Percentiles rank a stretch among this genome's conserved stretches.
These are phyloP conservation scores for Phalera bucephala DNA, from an alignment of 2,888 invertebrate species.

Conservation along the genomic window DNA sequence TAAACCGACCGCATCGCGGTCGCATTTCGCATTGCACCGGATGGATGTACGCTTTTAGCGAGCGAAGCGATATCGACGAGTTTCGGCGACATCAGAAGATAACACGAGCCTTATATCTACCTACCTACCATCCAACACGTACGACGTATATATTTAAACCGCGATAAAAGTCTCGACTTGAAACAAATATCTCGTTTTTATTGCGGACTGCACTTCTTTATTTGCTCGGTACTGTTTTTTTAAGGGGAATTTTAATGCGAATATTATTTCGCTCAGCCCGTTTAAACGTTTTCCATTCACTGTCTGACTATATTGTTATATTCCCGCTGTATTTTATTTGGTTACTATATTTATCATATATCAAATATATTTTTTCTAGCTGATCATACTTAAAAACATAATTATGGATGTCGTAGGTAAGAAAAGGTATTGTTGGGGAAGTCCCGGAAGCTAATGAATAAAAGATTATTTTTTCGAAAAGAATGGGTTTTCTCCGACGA, in stretches of 20 bases:
- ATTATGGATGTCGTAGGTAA: no score
- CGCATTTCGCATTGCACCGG: constrained; percentile 38
- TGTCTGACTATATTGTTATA: no score
- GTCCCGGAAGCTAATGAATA: no score
- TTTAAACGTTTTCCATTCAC: background rate
- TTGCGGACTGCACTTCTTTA: constrained; percentile 28
- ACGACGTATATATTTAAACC: constrained; percentile 13
- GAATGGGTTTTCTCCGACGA: no score
- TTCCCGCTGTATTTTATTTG: no score
- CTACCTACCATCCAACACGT: constrained; percentile 14
- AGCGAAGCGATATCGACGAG: constrained; percentile 24
- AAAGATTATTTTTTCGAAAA: no score
- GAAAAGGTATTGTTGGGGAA: no score
- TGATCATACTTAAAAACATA: no score
- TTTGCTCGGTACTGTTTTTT: constrained; percentile 13
- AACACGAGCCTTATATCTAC: constrained; percentile 12
- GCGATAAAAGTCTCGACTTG: constrained; percentile 23
- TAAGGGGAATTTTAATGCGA: constrained; percentile 19
- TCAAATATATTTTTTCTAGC: no score
- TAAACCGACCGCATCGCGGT: constrained; percentile 32
- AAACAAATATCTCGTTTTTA: constrained; percentile 33
- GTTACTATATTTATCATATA: no score
- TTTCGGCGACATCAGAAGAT: constrained; percentile 32
- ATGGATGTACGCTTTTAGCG: constrained; percentile 58
- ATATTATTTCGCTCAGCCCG: constrained; percentile 15